Conservation (phyloP, 2,797 vertebrate genomes). For the Rhinoraja longicauda region DNA sequence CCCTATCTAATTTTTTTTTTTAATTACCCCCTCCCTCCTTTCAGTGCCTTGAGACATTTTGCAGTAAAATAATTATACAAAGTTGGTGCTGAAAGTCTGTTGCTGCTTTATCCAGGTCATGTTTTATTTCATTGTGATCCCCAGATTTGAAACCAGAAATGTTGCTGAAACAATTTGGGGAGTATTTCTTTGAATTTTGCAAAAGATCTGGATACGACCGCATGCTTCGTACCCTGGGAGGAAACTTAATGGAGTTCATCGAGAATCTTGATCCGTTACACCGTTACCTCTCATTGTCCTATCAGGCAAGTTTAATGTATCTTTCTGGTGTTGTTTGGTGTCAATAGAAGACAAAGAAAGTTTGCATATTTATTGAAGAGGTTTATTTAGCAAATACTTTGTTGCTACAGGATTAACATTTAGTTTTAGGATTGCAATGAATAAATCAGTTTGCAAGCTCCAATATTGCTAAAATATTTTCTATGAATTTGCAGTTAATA, state of each 20-base stretch:
- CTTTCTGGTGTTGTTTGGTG: background rate
- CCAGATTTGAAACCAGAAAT: conserved; percentile 59
- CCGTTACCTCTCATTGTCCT: conserved; percentile 70
- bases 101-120: background rate
- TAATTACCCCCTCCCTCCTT: too few relatives aligned
- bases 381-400: background rate
- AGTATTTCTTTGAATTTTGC: conserved; percentile 74
- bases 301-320: conserved; percentile 55
- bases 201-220: conserved; percentile 69
- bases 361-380: background rate
- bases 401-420: background rate
- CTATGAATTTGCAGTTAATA: background rate
- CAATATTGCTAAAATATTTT: background rate
- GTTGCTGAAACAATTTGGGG: conserved; percentile 67
- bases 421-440: background rate
- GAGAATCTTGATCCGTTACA: conserved; percentile 71
- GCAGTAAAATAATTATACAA: background rate
- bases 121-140: conserved; percentile 42
- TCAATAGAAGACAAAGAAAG: background rate
- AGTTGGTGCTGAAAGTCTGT: background rate
- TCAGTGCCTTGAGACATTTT: background rate
- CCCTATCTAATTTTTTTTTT: too few relatives aligned
- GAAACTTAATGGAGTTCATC: conserved; percentile 69
- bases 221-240: conserved; percentile 71
- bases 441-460: background rate